Evolutionary conservation across 2,113 vertebrate genomes (phyloP), one percentile per base, ranked within the genome.

Genomic region (Collichthys lucidus): DNA sequence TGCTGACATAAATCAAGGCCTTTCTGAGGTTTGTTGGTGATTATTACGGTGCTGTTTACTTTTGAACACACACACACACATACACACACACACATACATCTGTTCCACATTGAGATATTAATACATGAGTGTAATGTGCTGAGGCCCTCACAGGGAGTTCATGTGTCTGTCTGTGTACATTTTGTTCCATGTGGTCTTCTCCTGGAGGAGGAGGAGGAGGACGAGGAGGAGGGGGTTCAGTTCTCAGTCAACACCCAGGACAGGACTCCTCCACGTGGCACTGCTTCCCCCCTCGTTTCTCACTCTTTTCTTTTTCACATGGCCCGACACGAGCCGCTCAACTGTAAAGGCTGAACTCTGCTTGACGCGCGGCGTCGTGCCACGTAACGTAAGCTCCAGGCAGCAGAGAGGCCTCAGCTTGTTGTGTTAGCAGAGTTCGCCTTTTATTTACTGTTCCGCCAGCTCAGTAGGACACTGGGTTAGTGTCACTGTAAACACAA

Each of bases 101-200:
- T 93, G 94, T 74, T 91, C 87, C 24, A 83, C 87, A 89, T 93
- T 76, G 62, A 68, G 42, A 52, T 70, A 82, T 75, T 78, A 64
- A 61, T 81, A 49, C 31, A 65, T 7, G 50, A 50, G 7, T 75
- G 70, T 56, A 44, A n/a, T 31, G 73, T 53, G 59, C 62, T 0
- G 35, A 29, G 85, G 69, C 52, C 66, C 63, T 57, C 50, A 35
- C 19, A 19, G 61, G 73, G 71, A 69, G 65, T 64, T 56, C 5
- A 59, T 56, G 16, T 12, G 63, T 62, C 50, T 62, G 72, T 62
- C 56, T 63, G 70, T 92, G 93, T 86, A 92, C 87, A 87, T 90
- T 91, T 67, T 89, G 90, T 93, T 90, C 90, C 81, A 75, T 80
- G 44, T 50, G 35, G 75, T 79, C 42, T 74, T 49, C 17, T 31